Base-by-base conservation (phyloP, 2,113 vertebrate species). In the Oxyura jamaicensis region DNA sequence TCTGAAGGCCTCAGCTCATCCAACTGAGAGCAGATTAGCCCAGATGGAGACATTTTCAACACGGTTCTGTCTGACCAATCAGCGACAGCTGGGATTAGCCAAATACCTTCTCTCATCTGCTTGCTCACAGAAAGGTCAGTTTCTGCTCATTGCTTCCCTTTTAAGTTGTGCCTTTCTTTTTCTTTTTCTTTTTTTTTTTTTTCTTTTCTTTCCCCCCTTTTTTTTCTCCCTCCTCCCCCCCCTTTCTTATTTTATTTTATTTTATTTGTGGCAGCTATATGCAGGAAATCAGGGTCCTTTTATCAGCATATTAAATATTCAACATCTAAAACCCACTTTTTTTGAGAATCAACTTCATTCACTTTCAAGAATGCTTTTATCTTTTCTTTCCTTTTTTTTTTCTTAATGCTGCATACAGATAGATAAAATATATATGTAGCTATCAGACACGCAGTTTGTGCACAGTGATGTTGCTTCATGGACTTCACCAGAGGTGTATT, bases 31-130 rank as follows among this genome's bases (percentile, higher is more conserved):
- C 98, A 99, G 98, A 99, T 99, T 99, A 99, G 98, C 98, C 98
- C 98, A 98, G 98, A 98, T 98, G 98, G 98, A 99, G 98, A 99
- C 98, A 98, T 99, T 99, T 99, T 98, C 98, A 98, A 98, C 98
- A 98, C 98, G 95, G 95, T 96, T 97, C 97, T 97, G 96, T 98
- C 98, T 97, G 98, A 97, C 98, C 98, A 99, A 98, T 98, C 98
- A 98, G 97, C 97, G 97, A 97, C 98, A 98, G 98, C 97, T 98
- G 98, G 98, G 98, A 99, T 99, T 99, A 99, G 97, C 98, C 98
- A 98, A 98, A 98, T 98, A 98, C 98, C 98, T 98, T 98, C 98
- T 99, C 98, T 99, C 98, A 98, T 98, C 98, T 98, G 98, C 98
- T 98, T 98, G 98, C 98, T 98, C 97, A 97, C 97, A 98, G 98